phyloP scores from a whole-genome alignment of 2,113 vertebrate genomes.

The Puntigrus tetrazona region DNA sequence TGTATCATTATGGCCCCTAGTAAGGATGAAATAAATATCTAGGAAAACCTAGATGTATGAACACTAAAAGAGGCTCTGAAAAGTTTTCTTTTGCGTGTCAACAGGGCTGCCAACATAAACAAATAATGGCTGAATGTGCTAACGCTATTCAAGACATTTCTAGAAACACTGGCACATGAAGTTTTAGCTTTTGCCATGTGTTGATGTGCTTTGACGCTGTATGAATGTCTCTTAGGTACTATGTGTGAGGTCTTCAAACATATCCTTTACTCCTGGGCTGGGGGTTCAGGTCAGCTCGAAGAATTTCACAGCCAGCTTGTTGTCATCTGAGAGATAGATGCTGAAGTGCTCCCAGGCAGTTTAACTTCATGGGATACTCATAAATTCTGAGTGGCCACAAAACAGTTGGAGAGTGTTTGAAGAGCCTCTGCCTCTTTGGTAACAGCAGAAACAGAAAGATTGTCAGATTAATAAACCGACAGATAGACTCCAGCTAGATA shows the following conservation, averaged over 20 bases:
- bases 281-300: constrained; percentile 51
- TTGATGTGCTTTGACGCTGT: not conserved
- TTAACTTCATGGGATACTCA: constrained; percentile 43
- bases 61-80: not conserved
- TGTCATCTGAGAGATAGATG: constrained; percentile 32
- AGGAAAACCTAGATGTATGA: not conserved
- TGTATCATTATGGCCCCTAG: not conserved
- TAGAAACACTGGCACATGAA: not conserved
- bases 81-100: not conserved
- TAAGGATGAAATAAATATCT: not conserved
- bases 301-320: constrained; percentile 52
- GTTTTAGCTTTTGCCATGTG: not conserved
- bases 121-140: not conserved
- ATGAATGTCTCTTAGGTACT: constrained; percentile 11
- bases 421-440: constrained; percentile 14
- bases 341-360: constrained; percentile 30
- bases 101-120: constrained; percentile 1
- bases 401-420: constrained; percentile 30
- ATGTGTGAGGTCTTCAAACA: constrained; percentile 51
- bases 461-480: not conserved
- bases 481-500: not conserved
- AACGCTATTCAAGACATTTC: not conserved
- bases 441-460: not conserved
- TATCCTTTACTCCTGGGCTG: constrained; percentile 27
- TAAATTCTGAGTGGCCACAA: constrained; percentile 29